Percentiles rank a stretch among this genome's conserved stretches.
phyloP scores from a whole-genome alignment of 2,113 vertebrate genomes.

The Limnothrissa miodon region DNA sequence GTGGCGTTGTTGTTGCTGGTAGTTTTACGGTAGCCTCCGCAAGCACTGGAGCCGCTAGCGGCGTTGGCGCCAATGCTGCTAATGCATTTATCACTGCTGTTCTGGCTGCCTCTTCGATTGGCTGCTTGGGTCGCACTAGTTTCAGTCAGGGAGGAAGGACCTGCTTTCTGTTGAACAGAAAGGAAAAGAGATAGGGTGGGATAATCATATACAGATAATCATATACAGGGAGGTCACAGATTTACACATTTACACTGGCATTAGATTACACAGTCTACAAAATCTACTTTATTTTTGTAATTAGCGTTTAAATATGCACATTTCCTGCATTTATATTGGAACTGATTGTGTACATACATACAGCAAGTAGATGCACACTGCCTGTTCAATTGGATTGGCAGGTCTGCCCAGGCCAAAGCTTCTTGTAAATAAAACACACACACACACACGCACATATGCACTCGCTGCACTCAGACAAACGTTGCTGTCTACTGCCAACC shows the following conservation, averaged over 20 bases:
- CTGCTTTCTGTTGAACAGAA: background rate
- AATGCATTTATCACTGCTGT: slow-evolving; percentile 1
- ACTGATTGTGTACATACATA: background rate
- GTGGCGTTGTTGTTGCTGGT: slow-evolving; percentile 15
- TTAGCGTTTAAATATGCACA: background rate
- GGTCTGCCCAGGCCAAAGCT: slow-evolving; percentile 23
- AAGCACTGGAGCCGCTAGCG: background rate
- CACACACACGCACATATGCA: background rate
- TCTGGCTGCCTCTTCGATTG: background rate
- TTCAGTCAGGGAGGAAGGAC: background rate
- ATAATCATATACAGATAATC: background rate
- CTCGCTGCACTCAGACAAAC: background rate
- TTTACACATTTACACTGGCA: background rate
- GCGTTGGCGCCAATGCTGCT: background rate
- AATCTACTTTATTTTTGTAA: background rate
- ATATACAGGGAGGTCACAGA: background rate
- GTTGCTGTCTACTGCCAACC: background rate
- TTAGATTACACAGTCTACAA: background rate
- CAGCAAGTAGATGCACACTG: background rate
- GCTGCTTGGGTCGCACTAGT: background rate
- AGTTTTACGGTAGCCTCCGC: background rate
- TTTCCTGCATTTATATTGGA: background rate
- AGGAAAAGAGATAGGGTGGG: background rate
- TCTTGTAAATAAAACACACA: background rate
- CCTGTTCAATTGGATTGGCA: slow-evolving; percentile 27